A percentile compares a stretch with the other conserved stretches of the same genome.
Evolutionary conservation across 2,797 vertebrate species (phyloP).

Genomic region (Xyrichtys novacula): DNA sequence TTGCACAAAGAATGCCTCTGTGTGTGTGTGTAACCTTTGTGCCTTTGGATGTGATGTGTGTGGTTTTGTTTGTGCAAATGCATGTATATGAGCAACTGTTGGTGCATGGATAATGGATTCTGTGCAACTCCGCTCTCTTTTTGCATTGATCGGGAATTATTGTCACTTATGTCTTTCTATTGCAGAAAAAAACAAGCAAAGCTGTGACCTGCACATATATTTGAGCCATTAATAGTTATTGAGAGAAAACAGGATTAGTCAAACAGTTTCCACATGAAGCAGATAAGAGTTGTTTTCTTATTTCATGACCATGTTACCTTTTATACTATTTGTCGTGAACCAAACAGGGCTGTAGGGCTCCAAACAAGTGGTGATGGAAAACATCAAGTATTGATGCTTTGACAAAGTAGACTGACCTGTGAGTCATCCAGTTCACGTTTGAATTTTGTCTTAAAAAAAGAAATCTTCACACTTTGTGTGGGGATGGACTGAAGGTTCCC

Average conservation of each 20-base stretch:
- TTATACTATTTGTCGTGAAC: too few species aligned
- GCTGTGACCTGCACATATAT: slow-evolving; percentile 8
- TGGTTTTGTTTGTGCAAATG: neutral
- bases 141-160: slow-evolving; percentile 13
- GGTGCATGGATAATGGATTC: slow-evolving; percentile 1
- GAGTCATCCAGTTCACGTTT: neutral
- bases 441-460: neutral
- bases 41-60: neutral
- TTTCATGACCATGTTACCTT: too few species aligned
- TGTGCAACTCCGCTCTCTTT: slow-evolving; percentile 16
- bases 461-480: neutral
- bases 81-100: neutral
- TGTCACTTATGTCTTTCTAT: slow-evolving; percentile 21
- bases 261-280: slow-evolving; percentile 2
- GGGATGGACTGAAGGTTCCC: slow-evolving; percentile 1
- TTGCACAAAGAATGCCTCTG: slow-evolving; percentile 20
- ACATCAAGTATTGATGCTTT: too few species aligned
- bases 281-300: neutral
- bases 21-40: slow-evolving; percentile 33
- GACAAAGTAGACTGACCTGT: neutral
- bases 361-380: too few species aligned
- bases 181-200: slow-evolving; percentile 9
- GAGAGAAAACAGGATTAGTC: slow-evolving; percentile 14
- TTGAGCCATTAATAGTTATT: slow-evolving; percentile 22
- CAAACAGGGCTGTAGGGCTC: too few species aligned